Evolutionary conservation across 2,113 vertebrate genomes (phyloP).

Genomic region (Gulo gulo): DNA sequence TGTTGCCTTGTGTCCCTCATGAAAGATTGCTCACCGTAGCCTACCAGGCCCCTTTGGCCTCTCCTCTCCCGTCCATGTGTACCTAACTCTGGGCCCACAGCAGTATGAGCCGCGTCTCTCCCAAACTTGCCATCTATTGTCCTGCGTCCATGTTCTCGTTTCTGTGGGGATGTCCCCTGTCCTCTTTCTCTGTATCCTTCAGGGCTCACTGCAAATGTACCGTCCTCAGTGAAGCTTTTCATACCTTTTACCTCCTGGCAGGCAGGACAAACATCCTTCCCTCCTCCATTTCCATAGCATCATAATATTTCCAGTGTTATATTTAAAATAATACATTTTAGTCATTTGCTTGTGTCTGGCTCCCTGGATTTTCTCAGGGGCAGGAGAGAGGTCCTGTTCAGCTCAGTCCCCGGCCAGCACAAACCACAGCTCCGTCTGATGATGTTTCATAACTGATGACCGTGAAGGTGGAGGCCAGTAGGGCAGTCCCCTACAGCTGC

Average conservation of each 20-base stretch:
- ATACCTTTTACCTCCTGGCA: neutral
- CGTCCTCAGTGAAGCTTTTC: neutral
- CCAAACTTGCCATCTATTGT: neutral
- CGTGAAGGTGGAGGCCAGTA: neutral
- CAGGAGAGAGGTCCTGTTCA: neutral
- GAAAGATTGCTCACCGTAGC: neutral
- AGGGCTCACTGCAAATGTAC: neutral
- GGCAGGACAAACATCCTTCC: neutral
- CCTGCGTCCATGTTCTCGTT: neutral
- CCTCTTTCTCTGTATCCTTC: neutral
- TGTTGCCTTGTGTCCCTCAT: neutral
- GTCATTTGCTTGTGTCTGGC: neutral
- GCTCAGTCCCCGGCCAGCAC: neutral
- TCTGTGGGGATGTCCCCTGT: neutral
- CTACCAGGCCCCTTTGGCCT: neutral
- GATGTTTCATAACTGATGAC: neutral
- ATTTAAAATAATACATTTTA: neutral
- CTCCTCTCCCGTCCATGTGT: rapidly evolving
- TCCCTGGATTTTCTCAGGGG: neutral
- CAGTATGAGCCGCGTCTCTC: no score
- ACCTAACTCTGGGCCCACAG: neutral
- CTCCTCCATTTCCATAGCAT: neutral
- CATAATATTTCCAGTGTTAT: neutral
- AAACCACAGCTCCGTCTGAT: neutral
- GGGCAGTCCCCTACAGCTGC: neutral